Evolutionary conservation across 2,888 invertebrate species (phyloP).

Genomic region (Acleris emargana): DNA sequence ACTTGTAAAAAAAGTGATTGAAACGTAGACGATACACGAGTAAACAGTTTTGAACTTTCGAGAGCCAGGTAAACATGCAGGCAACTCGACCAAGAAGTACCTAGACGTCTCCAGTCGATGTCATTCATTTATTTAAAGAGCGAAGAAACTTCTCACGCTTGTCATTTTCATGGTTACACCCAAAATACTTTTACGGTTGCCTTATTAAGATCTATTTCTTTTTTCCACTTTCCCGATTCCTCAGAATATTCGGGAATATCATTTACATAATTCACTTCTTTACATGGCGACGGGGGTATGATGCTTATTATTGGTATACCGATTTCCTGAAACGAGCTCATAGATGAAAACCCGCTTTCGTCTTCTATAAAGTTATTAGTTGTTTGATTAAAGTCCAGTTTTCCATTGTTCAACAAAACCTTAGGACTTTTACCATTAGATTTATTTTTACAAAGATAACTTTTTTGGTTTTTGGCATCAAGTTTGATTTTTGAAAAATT

Average conservation of each 20-base stretch:
- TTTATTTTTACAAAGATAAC: conserved; percentile 39
- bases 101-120: too few relatives aligned
- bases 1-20: too few relatives aligned
- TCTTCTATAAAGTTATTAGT: conserved; percentile 84
- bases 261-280: conserved; percentile 67
- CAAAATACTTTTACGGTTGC: conserved; percentile 77
- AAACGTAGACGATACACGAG: too few relatives aligned
- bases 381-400: conserved; percentile 61
- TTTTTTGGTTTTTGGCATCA: conserved; percentile 49
- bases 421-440: conserved; percentile 46
- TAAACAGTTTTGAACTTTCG: too few relatives aligned
- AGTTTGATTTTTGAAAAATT: conserved; percentile 53
- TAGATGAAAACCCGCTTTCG: conserved; percentile 93
- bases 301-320: conserved; percentile 86
- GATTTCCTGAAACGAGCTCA: conserved; percentile 93
- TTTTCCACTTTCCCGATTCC: conserved; percentile 67
- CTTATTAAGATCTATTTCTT: conserved; percentile 64
- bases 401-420: conserved; percentile 51
- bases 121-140: too few relatives aligned
- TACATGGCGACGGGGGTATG: conserved; percentile 76
- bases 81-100: too few relatives aligned
- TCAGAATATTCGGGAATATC: conserved; percentile 58
- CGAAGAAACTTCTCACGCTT: too few relatives aligned
- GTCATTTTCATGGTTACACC: conserved; percentile 57
- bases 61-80: too few relatives aligned